phyloP scores from a whole-genome alignment of 2,797 vertebrate genomes.

The Tadarida brasiliensis region DNA sequence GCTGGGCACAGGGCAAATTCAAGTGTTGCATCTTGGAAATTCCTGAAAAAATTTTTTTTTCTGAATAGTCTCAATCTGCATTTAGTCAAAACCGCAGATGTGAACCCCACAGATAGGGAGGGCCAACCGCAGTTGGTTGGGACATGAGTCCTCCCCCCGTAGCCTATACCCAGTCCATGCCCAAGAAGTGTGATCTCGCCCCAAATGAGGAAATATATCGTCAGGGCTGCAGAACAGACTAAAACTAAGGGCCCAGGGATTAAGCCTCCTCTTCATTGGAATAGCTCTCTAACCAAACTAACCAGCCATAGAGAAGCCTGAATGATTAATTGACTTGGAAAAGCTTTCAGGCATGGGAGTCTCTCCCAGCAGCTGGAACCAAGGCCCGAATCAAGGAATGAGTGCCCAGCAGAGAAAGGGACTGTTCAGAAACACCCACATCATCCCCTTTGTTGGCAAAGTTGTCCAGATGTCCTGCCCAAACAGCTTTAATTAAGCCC shows the following conservation, averaged over 20 bases:
- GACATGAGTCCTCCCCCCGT: not conserved
- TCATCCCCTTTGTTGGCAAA: slow-evolving; percentile 61
- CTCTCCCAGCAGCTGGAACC: slow-evolving; percentile 37
- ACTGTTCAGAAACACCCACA: slow-evolving; percentile 43
- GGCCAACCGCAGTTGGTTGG: not conserved
- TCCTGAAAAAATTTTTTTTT: not conserved
- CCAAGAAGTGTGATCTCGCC: not conserved
- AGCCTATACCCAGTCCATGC: not conserved
- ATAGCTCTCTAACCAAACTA: not conserved
- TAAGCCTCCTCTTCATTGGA: not conserved
- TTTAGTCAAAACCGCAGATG: not conserved
- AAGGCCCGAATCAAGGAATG: slow-evolving; percentile 21
- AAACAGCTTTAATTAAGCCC: slow-evolving; percentile 73
- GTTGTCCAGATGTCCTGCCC: slow-evolving; percentile 73
- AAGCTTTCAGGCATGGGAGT: slow-evolving; percentile 17
- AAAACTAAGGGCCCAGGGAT: not conserved
- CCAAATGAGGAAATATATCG: not conserved
- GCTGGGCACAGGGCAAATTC: not conserved
- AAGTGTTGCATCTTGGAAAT: not conserved
- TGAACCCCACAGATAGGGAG: not conserved
- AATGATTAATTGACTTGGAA: slow-evolving; percentile 61
- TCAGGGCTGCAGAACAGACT: not conserved
- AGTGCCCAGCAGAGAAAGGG: slow-evolving; percentile 57
- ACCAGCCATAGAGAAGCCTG: slow-evolving; percentile 49
- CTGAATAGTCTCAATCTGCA: not conserved